Conservation (phyloP, 1,140 invertebrate genomes). For the Ips nitidus region DNA sequence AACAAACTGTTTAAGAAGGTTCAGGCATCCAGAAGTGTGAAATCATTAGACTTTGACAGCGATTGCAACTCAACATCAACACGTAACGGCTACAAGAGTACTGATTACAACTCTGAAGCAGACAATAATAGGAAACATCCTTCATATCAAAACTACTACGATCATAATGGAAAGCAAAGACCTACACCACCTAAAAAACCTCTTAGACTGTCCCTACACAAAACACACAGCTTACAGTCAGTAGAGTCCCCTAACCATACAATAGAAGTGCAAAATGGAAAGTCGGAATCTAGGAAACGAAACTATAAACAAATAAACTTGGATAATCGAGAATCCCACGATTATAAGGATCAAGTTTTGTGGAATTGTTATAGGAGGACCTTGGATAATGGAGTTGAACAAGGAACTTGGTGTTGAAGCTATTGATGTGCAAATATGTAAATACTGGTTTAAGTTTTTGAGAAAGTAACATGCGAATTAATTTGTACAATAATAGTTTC, state of each 20-base stretch:
- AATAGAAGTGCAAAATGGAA: constrained; percentile 44
- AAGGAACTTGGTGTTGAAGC: constrained; percentile 43
- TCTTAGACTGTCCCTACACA: constrained; percentile 74
- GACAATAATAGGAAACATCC: constrained; percentile 56
- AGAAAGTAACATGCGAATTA: not conserved
- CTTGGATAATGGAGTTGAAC: constrained; percentile 38
- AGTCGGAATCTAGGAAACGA: constrained; percentile 53
- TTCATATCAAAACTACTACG: constrained; percentile 38
- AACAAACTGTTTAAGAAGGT: constrained; percentile 48
- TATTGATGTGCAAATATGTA: not conserved
- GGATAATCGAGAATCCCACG: constrained; percentile 34
- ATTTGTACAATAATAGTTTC: not conserved
- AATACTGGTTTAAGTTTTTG: not conserved
- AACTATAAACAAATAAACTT: constrained; percentile 56
- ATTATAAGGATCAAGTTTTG: constrained; percentile 33
- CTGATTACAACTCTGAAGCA: constrained; percentile 61
- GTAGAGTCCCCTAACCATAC: constrained; percentile 58
- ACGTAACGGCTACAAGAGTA: constrained; percentile 45
- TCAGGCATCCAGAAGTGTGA: constrained; percentile 61
- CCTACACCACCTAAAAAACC: constrained; percentile 84
- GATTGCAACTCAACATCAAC: constrained; percentile 56
- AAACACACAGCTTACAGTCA: constrained; percentile 78
- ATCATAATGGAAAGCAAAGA: constrained; percentile 51
- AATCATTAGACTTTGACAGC: constrained; percentile 68
- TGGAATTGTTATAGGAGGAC: constrained; percentile 39